Evolutionary conservation across 2,888 invertebrate species (phyloP), one percentile per base, ranked within the genome.

Genomic region (Calliscelio sp.): DNA sequence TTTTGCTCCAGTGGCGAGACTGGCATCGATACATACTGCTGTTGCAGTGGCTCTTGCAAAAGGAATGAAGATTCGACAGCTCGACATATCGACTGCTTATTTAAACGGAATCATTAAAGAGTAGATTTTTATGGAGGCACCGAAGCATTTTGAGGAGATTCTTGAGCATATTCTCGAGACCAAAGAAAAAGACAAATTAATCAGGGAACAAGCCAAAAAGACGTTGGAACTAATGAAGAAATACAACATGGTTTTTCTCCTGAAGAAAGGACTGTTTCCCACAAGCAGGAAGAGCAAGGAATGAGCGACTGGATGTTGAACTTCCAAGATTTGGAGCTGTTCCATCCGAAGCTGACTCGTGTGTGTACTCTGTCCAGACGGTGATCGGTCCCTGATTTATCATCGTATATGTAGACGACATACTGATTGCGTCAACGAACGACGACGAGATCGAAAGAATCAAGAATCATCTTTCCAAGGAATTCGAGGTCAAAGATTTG

Each of bases 51-150:
- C 86, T 16, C 84, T 78, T 38, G 32, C 71, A 16, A 25, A 59
- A 14, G 74, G 46, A 5, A 75, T 88, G 81, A 28, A 77, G 7
- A 81, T 88, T 6, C 11, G 63, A 41, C 88, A 89, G 18, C 68
- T 87, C 8, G 86, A 87, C 35, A 70, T 88, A 2, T 51, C 81
- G 0, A 86, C 86, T 2, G 86, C 88, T 10, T 89, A 86, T 41
- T 44, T 88, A 10, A 87, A 87, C 63, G 87, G 87, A 3, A 25
- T 46, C 1, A 16, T 79, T 1, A 25, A 74, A 2, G 79, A 83
- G 18, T 6, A 63, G 10, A 41, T 83, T 24, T 35, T 70, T 1
- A 86, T 87, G 86, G 70, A 86, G 41, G 44, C 61, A 11, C 87
- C 86, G 0, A 63, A 74, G 10, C 32, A 55, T 20, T 44, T 68